phyloP scores from a whole-genome alignment of 2,888 invertebrate genomes.

The Melieria omissa region DNA sequence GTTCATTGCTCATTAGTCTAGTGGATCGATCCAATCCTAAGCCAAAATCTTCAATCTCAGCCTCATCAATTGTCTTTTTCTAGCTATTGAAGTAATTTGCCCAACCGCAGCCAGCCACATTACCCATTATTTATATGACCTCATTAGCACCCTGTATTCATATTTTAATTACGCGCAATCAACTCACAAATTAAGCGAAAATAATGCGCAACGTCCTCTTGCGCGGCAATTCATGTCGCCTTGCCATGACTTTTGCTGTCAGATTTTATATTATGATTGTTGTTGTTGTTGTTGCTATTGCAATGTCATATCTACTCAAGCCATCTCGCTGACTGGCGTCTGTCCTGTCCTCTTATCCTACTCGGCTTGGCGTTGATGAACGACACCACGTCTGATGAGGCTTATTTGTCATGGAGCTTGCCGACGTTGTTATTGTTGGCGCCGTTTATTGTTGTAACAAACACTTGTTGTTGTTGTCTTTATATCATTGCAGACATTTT shows the following conservation, averaged over 20 bases:
- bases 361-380: not conserved
- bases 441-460: too few relatives aligned
- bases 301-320: not conserved
- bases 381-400: slow-evolving; percentile 6
- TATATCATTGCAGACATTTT: not conserved
- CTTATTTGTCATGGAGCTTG: slow-evolving; percentile 8
- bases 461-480: not conserved
- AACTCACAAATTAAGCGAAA: slow-evolving; percentile 49
- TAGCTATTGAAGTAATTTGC: too few relatives aligned
- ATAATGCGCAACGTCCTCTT: slow-evolving; percentile 33
- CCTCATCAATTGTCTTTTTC: too few relatives aligned
- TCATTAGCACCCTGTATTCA: not conserved
- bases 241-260: not conserved
- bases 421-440: not conserved
- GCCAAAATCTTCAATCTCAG: too few relatives aligned
- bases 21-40: too few relatives aligned
- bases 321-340: not conserved
- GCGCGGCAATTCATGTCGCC: too few relatives aligned
- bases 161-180: slow-evolving; percentile 42
- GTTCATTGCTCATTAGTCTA: too few relatives aligned
- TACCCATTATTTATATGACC: not conserved
- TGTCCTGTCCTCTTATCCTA: not conserved
- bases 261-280: not conserved
- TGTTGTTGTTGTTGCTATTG: slow-evolving; percentile 7
- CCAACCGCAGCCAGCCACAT: too few relatives aligned